Base-by-base conservation (phyloP, 2,797 vertebrate genomes). In the Molothrus ater region DNA sequence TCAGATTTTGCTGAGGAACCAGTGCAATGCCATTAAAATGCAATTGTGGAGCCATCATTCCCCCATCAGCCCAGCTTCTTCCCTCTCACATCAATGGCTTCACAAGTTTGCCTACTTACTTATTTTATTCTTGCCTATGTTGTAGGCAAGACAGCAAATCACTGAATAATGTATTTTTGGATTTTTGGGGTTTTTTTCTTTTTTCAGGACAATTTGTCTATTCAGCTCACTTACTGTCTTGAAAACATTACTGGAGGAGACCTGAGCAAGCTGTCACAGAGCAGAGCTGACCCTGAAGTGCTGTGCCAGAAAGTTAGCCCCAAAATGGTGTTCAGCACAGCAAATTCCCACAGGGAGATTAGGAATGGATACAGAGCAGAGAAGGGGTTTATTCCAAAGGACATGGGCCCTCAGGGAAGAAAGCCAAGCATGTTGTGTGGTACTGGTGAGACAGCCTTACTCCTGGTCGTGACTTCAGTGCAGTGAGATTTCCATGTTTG, bases 261-360 rank as follows among this genome's bases (percentile, higher is more conserved):
- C 11, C 28, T n/a, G 42, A 80, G 21, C 34, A 88, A 92, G 31
- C 17, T 2, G 7, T 66, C 24, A 21, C 19, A 53, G 48, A 60
- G 4, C 38, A 70, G 57, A 80, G 13, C 40, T 85, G 56, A 36
- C 31, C 24, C 32, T 48, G 48, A 69, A 31, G 20, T 13, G 32
- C 16, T 14, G 6, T 25, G 19, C n/a, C 31, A 80, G 74, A 83
- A 64, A 59, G 26, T 24, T 31, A 59, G 32, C 34, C 17, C 19
- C 26, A 47, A 60, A 13, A 17, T n/a, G 7, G 8, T 85, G 65
- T 78, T 81, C 38, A 57, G 25, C 19, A n/a, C 38, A 57, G 42
- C 13, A 50, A 47, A 60, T 56, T 79, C 34, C 73, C 45, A 25
- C 0, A 0, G 34, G 16, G 38, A 54, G 10, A 7, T 11, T 5